Evolutionary conservation across 2,888 invertebrate genomes (phyloP), one percentile per base, ranked within the genome.

Genomic region (Drosophila hamatofila): DNA sequence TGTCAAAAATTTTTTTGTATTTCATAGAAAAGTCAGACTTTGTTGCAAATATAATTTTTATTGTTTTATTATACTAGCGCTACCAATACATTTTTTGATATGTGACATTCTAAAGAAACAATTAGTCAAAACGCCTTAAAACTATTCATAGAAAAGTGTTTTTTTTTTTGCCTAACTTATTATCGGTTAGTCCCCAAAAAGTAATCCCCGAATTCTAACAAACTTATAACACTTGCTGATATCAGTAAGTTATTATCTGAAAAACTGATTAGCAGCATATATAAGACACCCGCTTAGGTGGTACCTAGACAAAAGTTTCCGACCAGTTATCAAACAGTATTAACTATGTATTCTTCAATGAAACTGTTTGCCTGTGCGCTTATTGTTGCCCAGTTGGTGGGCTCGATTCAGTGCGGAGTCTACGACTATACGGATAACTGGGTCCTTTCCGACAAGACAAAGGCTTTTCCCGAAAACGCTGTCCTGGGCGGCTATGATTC

Each of bases 401-500:
- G 33, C n/a, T 37, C 37, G 1, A 83, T 81, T 11, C 44, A 70
- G 8, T 66, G 76, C 27, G 83, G 58, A 35, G 2, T 63, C 1
- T 78, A 79, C 59, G 76, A 65, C 51, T 11, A 18, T 2, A 59
- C 64, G 6, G 81, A 83, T 41, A 75, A 14, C 0, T 83, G 83
- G 87, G 42, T 77, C 0, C 0, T 14, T 0, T 6, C 27, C 16
- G 49, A 70, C n/a, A 68, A 69, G 39, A 3, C 66, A 0, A 23
- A 8, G 27, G 18, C 52, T 0, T 59, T 83, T 6, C 83, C 81
- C 0, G 66, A 81, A 0, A 61, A 60, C 16, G 72, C 64, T 0
- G 82, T 83, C 2, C 8, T 72, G 0, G 87, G 84, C 6, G 83
- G 83, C 9, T n/a, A 62, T n/a, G 81, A 83, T 52, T 7, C 74